Base-by-base conservation (phyloP, 2,113 vertebrate species). In the Carassius carassius region DNA sequence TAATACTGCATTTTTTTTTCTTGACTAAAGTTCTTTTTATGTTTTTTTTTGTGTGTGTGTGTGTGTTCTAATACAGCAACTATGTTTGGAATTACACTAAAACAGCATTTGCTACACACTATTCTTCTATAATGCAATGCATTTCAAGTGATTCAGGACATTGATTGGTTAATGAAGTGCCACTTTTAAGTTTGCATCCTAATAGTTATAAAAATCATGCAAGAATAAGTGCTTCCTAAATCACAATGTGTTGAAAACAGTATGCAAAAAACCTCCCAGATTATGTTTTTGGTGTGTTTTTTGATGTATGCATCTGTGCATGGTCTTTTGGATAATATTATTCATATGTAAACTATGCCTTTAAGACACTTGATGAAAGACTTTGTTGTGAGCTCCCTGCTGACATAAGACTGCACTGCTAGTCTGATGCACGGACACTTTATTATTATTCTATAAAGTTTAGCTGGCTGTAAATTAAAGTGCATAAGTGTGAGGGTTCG, bases 391-490 rank as follows among this genome's bases (percentile, higher is more conserved):
- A 9, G 60, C 4, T 25, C 4, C 23, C 56, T n/a, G 56, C 56
- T 60, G 56, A 56, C 19, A 21, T 58, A 19, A 19, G 54, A 58
- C 56, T 8, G 17, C 51, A 6, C 51, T 54, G 16, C 5, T 17
- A 56, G 54, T 56, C 6, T 8, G 17, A 58, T 21, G 54, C 54
- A 58, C 17, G 32, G 63, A 29, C 14, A 63, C 4, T 67, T 32
- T 1, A 69, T 69, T 69, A 75, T 75, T 51, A 17, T 25, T 51
- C 23, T 72, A 89, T 86, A 81, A 85, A 91, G 86, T 88, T 87
- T 78, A 87, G 74, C 54, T 87, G 58, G 75, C 14, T 37, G 79
- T 81, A 86, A 72, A 92, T 90, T 78, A 77, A 82, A 84, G 10
- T n/a, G 29, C 2, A 13, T 58, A 51, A 56, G n/a, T 6, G 16